Evolutionary conservation across 2,888 invertebrate genomes (phyloP).

Genomic region (Sminthurides aquaticus): DNA sequence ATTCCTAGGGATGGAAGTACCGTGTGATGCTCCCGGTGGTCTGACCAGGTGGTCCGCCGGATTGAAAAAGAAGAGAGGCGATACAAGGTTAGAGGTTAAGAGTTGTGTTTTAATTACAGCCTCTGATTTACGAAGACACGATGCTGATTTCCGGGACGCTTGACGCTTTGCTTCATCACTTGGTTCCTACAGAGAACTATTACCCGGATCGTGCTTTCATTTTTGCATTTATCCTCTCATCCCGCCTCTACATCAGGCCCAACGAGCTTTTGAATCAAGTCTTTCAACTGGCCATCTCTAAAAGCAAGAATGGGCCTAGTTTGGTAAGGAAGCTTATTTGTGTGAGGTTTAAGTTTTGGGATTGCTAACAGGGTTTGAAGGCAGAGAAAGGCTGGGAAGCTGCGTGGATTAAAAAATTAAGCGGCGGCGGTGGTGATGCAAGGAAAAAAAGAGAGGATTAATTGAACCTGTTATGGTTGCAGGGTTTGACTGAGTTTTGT

Average conservation of each 20-base stretch:
- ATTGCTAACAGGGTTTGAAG: conserved; percentile 4
- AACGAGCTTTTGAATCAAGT: conserved; percentile 82
- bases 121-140: conserved; percentile 68
- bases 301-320: conserved; percentile 16
- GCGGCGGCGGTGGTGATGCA: neutral
- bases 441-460: neutral
- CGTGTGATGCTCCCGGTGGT: neutral
- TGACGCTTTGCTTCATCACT: conserved; percentile 80
- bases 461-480: neutral
- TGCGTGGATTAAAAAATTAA: too few species aligned
- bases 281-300: conserved; percentile 55
- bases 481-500: conserved; percentile 3
- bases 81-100: neutral
- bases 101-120: conserved; percentile 48
- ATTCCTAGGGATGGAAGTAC: too few species aligned
- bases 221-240: conserved; percentile 88
- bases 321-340: conserved; percentile 20
- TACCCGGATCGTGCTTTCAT: conserved; percentile 79
- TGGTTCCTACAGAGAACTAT: conserved; percentile 82
- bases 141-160: conserved; percentile 76
- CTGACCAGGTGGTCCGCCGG: neutral
- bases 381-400: too few species aligned
- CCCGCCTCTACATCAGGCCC: conserved; percentile 84
- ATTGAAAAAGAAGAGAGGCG: neutral
- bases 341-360: too few species aligned